Evolutionary conservation across 2,888 invertebrate species (phyloP), one percentile per base, ranked within the genome.

Genomic region (Patella ulyssiponensis): DNA sequence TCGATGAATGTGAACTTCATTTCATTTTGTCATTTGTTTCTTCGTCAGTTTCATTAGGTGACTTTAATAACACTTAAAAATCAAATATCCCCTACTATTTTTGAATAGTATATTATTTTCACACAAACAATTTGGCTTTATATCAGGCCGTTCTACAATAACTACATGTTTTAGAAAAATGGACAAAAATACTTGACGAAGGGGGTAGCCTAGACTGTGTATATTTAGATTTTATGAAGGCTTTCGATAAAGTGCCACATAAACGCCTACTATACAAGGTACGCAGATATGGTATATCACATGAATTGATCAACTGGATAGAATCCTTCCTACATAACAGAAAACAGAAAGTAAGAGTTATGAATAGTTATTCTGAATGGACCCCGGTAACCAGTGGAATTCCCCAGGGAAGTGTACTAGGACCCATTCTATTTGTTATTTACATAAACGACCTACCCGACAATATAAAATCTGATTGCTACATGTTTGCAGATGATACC

Each of bases 371-470:
- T 5, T 56, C 56, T n/a, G n/a, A 56, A n/a, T 56, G 56, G 56
- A 3, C 56, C 14, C 7, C 56, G 3, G 56, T 56, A 17, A 56
- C 56, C n/a, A 17, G 15, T 56, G 69, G 54, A 74, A 17, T n/a
- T 70, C 75, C 23, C 0, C 44, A 20, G 76, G 69, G 53, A 64
- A 75, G 78, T 53, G 80, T 80, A 9, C 73, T 81, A n/a, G 78
- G 81, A 14, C 80, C 78, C 54, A 20, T 75, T 14, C 58, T 81
- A 33, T 81, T 78, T 69, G 75, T 81, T 12, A 23, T 75, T 2
- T 79, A 73, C 71, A 80, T 81, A 23, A 80, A 81, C 71, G 80
- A 80, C 71, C 27, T 81, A 11, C 79, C 80, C 1, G 79, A 79
- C 5, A 17, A 51, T 14, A 53, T 80, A 15, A n/a, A 72, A 27